phyloP scores from a whole-genome alignment of 2,888 invertebrate genomes.

The Erebia aethiops region DNA sequence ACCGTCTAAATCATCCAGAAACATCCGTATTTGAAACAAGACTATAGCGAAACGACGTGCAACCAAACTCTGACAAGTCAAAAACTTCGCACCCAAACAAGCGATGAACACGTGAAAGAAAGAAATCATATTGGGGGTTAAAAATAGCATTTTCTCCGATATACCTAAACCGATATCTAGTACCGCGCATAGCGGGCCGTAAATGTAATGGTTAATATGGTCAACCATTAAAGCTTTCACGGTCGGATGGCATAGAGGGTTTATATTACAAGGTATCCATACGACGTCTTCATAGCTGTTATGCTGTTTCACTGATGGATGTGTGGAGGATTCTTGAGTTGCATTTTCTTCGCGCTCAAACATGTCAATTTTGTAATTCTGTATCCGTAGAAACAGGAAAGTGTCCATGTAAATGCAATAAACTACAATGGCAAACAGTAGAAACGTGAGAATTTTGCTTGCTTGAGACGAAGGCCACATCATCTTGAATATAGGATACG shows the following conservation, averaged over 20 bases:
- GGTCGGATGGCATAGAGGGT: slow-evolving; percentile 91
- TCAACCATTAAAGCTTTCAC: slow-evolving; percentile 92
- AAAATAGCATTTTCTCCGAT: slow-evolving; percentile 80
- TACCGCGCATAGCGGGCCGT: slow-evolving; percentile 90
- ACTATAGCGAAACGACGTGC: slow-evolving; percentile 89
- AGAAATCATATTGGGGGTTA: slow-evolving; percentile 94
- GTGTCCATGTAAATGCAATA: slow-evolving; percentile 90
- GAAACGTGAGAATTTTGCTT: slow-evolving; percentile 85
- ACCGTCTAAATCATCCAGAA: slow-evolving; percentile 93
- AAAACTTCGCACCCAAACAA: slow-evolving; percentile 87
- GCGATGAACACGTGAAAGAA: slow-evolving; percentile 90
- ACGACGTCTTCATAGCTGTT: slow-evolving; percentile 80
- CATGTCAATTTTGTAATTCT: slow-evolving; percentile 84
- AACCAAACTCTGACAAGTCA: slow-evolving; percentile 88
- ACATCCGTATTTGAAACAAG: slow-evolving; percentile 91
- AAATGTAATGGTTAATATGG: slow-evolving; percentile 92
- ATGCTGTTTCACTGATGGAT: slow-evolving; percentile 46
- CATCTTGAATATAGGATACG: slow-evolving; percentile 68
- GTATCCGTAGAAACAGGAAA: slow-evolving; percentile 87
- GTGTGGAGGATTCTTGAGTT: slow-evolving; percentile 59
- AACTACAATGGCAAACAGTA: slow-evolving; percentile 81
- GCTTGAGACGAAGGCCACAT: slow-evolving; percentile 89
- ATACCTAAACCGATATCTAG: slow-evolving; percentile 86
- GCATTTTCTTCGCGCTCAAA: slow-evolving; percentile 52
- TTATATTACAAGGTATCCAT: slow-evolving; percentile 87